phyloP scores from a whole-genome alignment of 1,140 invertebrate species.

The Caerostris darwini region DNA sequence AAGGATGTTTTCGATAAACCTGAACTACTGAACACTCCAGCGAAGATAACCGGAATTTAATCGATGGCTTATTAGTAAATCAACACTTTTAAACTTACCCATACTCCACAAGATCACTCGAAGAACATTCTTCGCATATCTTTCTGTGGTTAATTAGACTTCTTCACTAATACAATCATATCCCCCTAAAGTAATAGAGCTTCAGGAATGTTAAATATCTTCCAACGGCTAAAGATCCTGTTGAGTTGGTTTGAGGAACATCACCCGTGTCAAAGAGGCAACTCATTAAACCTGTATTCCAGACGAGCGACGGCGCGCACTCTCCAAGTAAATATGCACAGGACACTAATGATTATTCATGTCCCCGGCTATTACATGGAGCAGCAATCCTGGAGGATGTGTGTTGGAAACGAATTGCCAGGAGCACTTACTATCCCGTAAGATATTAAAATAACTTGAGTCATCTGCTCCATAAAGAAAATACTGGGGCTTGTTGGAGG shows the following conservation, averaged over 20 bases:
- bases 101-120: too few relatives aligned
- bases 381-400: not conserved
- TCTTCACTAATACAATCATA: constrained; percentile 26
- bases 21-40: too few relatives aligned
- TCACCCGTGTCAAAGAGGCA: not conserved
- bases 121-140: too few relatives aligned
- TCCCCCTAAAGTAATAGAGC: constrained; percentile 1
- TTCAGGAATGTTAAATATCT: constrained; percentile 9
- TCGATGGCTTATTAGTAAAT: too few relatives aligned
- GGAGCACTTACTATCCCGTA: not conserved
- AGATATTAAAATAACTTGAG: constrained; percentile 20
- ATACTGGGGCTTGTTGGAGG: not conserved
- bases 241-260: not conserved
- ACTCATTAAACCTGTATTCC: constrained; percentile 34
- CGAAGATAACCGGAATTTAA: too few relatives aligned
- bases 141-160: constrained; percentile 5
- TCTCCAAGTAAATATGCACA: not conserved
- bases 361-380: constrained; percentile 7
- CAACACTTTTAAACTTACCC: too few relatives aligned
- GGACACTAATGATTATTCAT: constrained; percentile 33
- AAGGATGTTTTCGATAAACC: too few relatives aligned
- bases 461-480: not conserved
- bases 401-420: constrained; percentile 18
- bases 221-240: not conserved
- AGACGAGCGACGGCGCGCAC: not conserved